Evolutionary conservation across 2,113 vertebrate genomes (phyloP).

Genomic region (Sterrhoptilus dennistouni): DNA sequence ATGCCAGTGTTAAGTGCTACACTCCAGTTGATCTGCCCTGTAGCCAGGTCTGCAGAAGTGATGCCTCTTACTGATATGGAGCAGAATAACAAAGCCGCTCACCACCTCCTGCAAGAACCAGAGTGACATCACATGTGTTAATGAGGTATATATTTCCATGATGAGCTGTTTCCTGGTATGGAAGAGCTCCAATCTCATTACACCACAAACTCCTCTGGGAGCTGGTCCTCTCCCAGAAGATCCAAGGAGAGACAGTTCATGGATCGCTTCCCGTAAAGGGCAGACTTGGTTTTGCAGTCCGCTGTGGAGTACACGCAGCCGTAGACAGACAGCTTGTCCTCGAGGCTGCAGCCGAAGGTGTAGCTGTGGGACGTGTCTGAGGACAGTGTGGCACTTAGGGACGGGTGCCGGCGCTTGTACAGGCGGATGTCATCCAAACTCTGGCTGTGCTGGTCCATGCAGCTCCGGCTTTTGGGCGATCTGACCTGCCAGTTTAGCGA

Average conservation of each 20-base stretch:
- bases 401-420: conserved; percentile 46
- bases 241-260: conserved; percentile 82
- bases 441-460: conserved; percentile 74
- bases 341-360: conserved; percentile 72
- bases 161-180: neutral
- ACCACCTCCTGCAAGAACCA: conserved; percentile 1
- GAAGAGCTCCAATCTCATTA: conserved; percentile 53
- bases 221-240: conserved; percentile 78
- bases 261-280: conserved; percentile 79
- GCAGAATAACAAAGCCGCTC: neutral
- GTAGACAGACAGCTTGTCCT: conserved; percentile 65
- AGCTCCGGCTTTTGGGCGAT: conserved; percentile 39
- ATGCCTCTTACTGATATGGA: neutral
- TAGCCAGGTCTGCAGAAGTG: neutral
- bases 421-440: conserved; percentile 79
- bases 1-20: conserved; percentile 4
- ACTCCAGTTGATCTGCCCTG: neutral
- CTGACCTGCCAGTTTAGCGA: conserved; percentile 63
- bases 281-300: conserved; percentile 75
- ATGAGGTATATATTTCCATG: conserved; percentile 59
- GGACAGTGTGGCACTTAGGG: conserved; percentile 57
- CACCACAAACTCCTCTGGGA: conserved; percentile 82
- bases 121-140: conserved; percentile 9
- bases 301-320: conserved; percentile 69
- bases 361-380: conserved; percentile 78